A percentile compares a stretch with the other conserved stretches of the same genome.
Conservation (phyloP, 2,113 vertebrate species). For the Oceanites oceanicus region DNA sequence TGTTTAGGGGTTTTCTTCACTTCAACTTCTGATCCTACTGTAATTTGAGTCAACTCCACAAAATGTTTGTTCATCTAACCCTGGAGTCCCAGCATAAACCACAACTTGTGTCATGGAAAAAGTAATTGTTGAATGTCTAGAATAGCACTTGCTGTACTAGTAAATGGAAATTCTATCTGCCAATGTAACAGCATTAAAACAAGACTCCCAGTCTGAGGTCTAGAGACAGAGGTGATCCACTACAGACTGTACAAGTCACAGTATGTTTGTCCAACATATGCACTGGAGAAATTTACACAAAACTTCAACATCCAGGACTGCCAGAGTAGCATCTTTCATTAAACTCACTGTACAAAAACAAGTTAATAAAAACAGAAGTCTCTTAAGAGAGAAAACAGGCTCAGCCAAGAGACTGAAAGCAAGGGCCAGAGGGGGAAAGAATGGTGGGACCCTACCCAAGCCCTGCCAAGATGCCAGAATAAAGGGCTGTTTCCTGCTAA, state of each 20-base stretch:
- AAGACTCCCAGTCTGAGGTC: not conserved
- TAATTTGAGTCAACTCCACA: not conserved
- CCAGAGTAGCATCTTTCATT: not conserved
- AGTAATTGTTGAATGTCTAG: conserved; percentile 14
- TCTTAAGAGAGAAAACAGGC: conserved; percentile 15
- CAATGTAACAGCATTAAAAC: not conserved
- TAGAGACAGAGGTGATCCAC: not conserved
- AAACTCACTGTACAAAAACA: not conserved
- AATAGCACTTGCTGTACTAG: not conserved
- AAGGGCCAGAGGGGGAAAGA: conserved; percentile 5
- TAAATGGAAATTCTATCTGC: conserved; percentile 6
- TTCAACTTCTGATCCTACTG: not conserved
- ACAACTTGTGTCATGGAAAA: conserved; percentile 49
- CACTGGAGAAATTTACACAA: not conserved
- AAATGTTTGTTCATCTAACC: conserved; percentile 8
- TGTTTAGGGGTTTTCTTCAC: not conserved
- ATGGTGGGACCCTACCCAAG: conserved; percentile 58
- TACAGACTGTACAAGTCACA: not conserved
- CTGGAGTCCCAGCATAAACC: not conserved
- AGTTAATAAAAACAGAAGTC: conserved; percentile 5
- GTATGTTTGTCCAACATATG: not conserved
- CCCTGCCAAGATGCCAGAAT: conserved; percentile 35
- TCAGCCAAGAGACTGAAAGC: conserved; percentile 21
- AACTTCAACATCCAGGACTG: not conserved
- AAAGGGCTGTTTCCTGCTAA: conserved; percentile 36